A percentile compares a stretch with the other conserved stretches of the same genome.
These are phyloP conservation scores for Trichosurus vulpecula DNA, from an alignment of 2,797 vertebrate genomes.

Conservation along the genomic window DNA sequence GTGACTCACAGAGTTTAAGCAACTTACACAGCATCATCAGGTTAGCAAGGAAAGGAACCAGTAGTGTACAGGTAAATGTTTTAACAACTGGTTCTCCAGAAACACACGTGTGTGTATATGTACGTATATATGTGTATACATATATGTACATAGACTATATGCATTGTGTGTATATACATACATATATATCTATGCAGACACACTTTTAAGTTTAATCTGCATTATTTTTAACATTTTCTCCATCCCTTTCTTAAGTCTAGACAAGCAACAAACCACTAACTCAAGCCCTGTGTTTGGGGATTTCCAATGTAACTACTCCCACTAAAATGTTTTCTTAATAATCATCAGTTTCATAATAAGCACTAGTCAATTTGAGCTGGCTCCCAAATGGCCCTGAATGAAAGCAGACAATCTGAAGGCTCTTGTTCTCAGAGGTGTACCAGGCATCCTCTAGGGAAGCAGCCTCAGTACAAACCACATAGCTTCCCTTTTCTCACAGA, in stretches of 20 bases:
- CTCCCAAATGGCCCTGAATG: not conserved
- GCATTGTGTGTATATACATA: no score
- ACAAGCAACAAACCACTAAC: not conserved
- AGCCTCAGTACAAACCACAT: not conserved
- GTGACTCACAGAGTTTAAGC: not conserved
- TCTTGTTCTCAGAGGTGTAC: not conserved
- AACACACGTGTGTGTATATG: no score
- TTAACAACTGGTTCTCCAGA: not conserved
- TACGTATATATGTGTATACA: no score
- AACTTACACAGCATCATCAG: not conserved
- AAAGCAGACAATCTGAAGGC: not conserved
- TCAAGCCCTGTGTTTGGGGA: not conserved
- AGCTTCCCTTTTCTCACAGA: not conserved
- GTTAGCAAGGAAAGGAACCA: not conserved
- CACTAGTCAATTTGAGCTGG: not conserved
- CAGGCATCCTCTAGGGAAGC: not conserved
- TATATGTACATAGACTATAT: no score
- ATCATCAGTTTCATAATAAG: not conserved
- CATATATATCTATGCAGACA: not conserved
- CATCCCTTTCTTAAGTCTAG: not conserved
- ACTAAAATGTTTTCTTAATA: not conserved
- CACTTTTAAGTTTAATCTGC: not conserved
- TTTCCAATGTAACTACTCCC: not conserved
- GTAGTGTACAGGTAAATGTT: not conserved
- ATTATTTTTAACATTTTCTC: not conserved